These are phyloP conservation scores for Chymomyza costata DNA, from an alignment of 1,140 invertebrate genomes.

Conservation along the genomic window DNA sequence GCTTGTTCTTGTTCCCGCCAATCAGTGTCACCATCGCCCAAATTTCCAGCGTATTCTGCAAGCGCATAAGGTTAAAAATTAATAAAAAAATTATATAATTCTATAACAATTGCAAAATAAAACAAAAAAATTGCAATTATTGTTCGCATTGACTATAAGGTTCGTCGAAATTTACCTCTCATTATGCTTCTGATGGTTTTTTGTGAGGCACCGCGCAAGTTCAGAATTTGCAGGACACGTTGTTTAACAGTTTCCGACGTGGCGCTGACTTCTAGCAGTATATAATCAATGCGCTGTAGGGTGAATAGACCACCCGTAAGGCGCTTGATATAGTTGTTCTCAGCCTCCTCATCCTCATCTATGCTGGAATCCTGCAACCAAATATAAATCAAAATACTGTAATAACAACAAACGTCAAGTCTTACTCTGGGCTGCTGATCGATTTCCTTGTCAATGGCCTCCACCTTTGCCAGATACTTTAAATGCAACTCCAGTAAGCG, in stretches of 20 bases:
- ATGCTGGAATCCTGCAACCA: conserved; percentile 52
- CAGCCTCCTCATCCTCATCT: conserved; percentile 85
- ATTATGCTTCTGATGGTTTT: conserved; percentile 97
- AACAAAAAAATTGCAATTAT: conserved; percentile 1
- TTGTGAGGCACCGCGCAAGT: conserved; percentile 90
- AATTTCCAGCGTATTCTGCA: conserved; percentile 95
- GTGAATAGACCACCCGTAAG: conserved; percentile 96
- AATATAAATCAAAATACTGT: neutral
- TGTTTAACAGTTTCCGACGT: conserved; percentile 89
- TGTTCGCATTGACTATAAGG: neutral
- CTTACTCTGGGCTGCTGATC: conserved; percentile 78
- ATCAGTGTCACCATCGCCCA: conserved; percentile 88
- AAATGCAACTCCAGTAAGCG: conserved; percentile 96
- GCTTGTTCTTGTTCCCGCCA: conserved; percentile 92
- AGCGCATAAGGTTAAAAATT: conserved; percentile 31
- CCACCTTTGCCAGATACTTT: conserved; percentile 96
- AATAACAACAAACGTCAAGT: conserved; percentile 19
- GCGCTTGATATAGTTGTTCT: conserved; percentile 90
- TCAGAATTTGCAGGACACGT: conserved; percentile 91
- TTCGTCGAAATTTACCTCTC: conserved; percentile 80
- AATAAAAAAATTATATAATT: neutral
- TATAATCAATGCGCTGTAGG: conserved; percentile 95
- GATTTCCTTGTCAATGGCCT: conserved; percentile 88
- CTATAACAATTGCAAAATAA: too few relatives aligned
- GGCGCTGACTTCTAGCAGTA: conserved; percentile 94